Evolutionary conservation across 2,113 vertebrate genomes (phyloP), one percentile per base, ranked within the genome.

Genomic region (Thalassoma bifasciatum): DNA sequence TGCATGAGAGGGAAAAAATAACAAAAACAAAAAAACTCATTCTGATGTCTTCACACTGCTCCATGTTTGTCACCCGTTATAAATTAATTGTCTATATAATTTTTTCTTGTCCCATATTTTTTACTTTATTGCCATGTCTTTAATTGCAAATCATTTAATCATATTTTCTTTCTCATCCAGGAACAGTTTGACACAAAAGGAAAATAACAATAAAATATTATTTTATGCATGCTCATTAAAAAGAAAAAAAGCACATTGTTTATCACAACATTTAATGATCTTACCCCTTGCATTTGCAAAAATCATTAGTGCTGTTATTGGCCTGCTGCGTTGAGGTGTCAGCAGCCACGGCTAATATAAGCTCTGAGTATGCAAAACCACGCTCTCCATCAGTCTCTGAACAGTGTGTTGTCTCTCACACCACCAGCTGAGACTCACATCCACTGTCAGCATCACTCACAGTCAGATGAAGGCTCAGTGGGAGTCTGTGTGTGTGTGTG

Each of bases 291-390:
- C 77, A 87, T 87, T 82, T 82, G 82, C 82, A 91, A 85, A 89
- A 86, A 88, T 77, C 87, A 90, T 92, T 90, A 90, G 70, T 9
- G 76, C 66, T 61, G 66, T 86, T 85, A 64, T 86, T 84, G 52
- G 62, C 86, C 83, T 46, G 88, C 90, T 76, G 77, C 22, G 84
- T 61, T 22, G 75, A 72, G 74, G 65, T 73, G 82, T 71, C 76
- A 68, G 74, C 40, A n/a, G 62, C 60, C 62, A 38, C 3, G 16
- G 66, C 80, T 86, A 76, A 90, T 81, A 89, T 88, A 70, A 71
- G 65, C 76, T 3, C 66, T 51, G 80, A 65, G 83, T 88, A 91
- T 83, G 84, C 82, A 75, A 75, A 86, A 66, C 37, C 89, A 83
- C 79, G 87, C 80, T 68, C 84, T 74, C 74, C 50, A 83, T 91